A percentile compares a stretch with the other conserved stretches of the same genome.
Conservation (phyloP, 2,113 vertebrate species). For the Oxyura jamaicensis region DNA sequence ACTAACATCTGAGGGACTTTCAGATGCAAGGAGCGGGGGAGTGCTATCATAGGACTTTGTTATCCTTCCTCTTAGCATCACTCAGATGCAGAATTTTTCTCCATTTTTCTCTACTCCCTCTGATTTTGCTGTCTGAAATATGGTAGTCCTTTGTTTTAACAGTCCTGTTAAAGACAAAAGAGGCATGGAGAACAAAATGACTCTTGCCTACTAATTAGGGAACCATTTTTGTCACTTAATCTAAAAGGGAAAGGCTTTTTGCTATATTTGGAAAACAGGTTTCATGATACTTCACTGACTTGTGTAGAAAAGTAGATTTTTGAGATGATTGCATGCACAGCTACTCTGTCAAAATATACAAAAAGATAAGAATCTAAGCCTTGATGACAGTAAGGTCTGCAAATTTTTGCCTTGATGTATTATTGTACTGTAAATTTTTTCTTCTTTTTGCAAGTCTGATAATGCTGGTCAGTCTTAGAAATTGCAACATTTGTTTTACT, state of each 20-base stretch:
- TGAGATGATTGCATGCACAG: not conserved
- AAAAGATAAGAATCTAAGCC: not conserved
- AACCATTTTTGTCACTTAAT: not conserved
- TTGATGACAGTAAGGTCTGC: not conserved
- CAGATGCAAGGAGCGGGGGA: not conserved
- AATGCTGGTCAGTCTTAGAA: not conserved
- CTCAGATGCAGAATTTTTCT: not conserved
- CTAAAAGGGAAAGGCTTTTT: not conserved
- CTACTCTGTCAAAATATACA: not conserved
- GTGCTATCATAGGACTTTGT: not conserved
- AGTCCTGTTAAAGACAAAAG: not conserved
- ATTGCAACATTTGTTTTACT: not conserved
- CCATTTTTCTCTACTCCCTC: fast-evolving
- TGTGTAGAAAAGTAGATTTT: not conserved
- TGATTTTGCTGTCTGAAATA: not conserved
- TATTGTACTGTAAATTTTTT: not conserved
- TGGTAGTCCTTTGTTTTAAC: not conserved
- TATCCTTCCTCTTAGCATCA: not conserved
- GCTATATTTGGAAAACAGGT: not conserved
- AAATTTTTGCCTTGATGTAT: not conserved
- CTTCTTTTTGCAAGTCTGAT: not conserved
- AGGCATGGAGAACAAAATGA: not conserved
- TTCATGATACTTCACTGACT: not conserved
- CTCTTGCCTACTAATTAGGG: not conserved
- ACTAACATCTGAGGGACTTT: not conserved